Conservation (phyloP, 2,888 invertebrate species). For the Ischnus inquisitorius region DNA sequence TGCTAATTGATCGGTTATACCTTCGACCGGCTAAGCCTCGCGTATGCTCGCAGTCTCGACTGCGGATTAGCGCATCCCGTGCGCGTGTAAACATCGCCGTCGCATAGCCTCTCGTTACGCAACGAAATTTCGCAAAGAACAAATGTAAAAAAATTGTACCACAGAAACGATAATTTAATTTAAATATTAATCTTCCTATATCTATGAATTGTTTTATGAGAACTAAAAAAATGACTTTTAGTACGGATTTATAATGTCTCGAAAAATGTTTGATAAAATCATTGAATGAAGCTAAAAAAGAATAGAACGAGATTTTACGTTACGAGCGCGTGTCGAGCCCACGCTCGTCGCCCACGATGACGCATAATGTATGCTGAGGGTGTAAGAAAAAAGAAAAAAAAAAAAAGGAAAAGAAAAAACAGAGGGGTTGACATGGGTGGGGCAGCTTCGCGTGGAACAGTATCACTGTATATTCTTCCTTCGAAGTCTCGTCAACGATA, state of each 20-base stretch:
- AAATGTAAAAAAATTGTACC: neutral
- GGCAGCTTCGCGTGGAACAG: neutral
- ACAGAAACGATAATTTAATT: too few species aligned
- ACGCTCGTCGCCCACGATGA: neutral
- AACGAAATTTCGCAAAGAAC: neutral
- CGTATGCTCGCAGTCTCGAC: neutral
- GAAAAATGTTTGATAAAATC: neutral
- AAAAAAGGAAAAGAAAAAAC: neutral
- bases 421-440: slow-evolving; percentile 16
- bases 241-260: neutral
- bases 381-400: neutral
- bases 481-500: slow-evolving; percentile 43
- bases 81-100: slow-evolving; percentile 6
- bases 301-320: neutral
- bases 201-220: too few species aligned
- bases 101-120: slow-evolving; percentile 6
- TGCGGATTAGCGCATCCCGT: slow-evolving; percentile 41
- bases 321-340: neutral
- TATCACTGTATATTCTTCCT: slow-evolving; percentile 15
- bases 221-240: neutral
- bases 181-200: too few species aligned
- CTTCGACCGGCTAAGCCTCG: slow-evolving; percentile 42
- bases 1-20: slow-evolving; percentile 35
- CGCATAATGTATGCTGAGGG: slow-evolving; percentile 10
- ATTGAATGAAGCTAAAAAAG: neutral